phyloP scores from a whole-genome alignment of 64 coral and sea anemone genomes.

The Actinia equina region DNA sequence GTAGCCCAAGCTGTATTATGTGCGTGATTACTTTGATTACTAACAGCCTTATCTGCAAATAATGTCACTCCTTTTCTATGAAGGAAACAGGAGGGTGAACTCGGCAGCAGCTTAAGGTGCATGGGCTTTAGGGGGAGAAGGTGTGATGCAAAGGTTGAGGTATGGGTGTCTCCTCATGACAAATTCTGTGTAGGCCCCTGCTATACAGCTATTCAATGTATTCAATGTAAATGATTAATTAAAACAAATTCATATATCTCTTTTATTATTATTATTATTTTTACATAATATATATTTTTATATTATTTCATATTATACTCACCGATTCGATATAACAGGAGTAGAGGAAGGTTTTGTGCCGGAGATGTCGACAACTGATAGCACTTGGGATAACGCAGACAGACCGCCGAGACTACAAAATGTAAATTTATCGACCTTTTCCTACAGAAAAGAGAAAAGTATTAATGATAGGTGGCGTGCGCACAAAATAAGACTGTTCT shows the following conservation, averaged over 20 bases:
- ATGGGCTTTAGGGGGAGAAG: too few relatives aligned
- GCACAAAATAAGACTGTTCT: too few relatives aligned
- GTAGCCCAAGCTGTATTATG: too few relatives aligned
- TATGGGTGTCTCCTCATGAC: too few relatives aligned
- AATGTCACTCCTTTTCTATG: too few relatives aligned
- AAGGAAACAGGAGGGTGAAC: too few relatives aligned
- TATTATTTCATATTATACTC: constrained; percentile 9
- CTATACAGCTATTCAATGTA: neutral
- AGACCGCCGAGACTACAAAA: constrained; percentile 92
- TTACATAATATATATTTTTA: too few relatives aligned
- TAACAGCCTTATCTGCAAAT: too few relatives aligned
- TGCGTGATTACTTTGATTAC: too few relatives aligned
- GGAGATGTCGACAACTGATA: constrained; percentile 68
- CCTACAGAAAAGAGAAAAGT: constrained; percentile 30
- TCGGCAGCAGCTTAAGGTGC: too few relatives aligned
- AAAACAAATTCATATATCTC: too few relatives aligned
- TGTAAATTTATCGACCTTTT: constrained; percentile 84
- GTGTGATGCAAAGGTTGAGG: too few relatives aligned
- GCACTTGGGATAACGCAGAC: constrained; percentile 68
- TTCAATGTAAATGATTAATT: neutral
- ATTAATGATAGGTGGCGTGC: neutral
- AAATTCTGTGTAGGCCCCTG: neutral
- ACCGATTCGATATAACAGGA: constrained; percentile 85
- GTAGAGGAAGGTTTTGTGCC: constrained; percentile 45
- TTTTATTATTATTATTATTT: neutral